phyloP scores from a whole-genome alignment of 2,113 vertebrate species.

The Mus spicilegus region DNA sequence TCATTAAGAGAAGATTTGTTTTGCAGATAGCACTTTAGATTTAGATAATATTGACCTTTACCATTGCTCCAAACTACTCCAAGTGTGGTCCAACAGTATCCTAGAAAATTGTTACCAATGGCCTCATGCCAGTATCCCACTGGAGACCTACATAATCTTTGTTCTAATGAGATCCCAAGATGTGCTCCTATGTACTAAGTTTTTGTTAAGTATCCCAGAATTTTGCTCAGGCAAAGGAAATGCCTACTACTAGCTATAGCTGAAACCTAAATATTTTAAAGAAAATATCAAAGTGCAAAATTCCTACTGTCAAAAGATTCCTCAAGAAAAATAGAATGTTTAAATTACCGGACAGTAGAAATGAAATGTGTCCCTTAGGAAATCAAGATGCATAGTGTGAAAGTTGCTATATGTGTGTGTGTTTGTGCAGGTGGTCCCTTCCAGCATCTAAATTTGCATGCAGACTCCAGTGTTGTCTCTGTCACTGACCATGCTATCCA shows the following conservation, averaged over 20 bases:
- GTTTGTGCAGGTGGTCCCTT: not conserved
- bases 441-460: fast-evolving
- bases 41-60: not conserved
- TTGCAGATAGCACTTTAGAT: not conserved
- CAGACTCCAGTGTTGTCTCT: not conserved
- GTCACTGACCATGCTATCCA: too few relatives aligned
- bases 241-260: not conserved
- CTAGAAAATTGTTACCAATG: not conserved
- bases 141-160: not conserved
- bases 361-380: not conserved
- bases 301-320: not conserved
- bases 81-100: too few relatives aligned
- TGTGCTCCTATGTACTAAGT: not conserved
- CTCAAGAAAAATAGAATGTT: not conserved
- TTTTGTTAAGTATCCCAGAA: not conserved
- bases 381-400: not conserved
- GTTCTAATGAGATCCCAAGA: not conserved
- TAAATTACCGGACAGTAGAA: not conserved
- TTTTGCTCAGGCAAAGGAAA: not conserved
- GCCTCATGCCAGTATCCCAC: not conserved
- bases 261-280: not conserved
- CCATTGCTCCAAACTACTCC: not conserved
- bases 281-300: not conserved
- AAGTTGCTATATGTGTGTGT: not conserved
- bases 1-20: not conserved